Conservation (phyloP, 2,888 invertebrate genomes). For the Drosophila pegasa region DNA sequence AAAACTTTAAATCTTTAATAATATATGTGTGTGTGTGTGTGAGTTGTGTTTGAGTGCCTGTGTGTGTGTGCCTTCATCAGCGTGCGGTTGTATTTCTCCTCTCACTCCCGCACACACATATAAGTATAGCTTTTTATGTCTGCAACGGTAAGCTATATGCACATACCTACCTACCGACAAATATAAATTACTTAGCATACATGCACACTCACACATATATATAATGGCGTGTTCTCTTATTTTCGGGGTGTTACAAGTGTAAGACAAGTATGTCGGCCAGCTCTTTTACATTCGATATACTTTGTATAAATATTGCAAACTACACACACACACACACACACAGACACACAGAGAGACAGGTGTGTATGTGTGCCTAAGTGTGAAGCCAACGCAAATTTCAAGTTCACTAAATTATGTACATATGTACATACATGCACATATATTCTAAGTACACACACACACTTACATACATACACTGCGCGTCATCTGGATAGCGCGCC, state of each 20-base stretch:
- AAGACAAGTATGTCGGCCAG: constrained; percentile 38
- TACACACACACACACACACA: constrained; percentile 12
- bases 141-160: constrained; percentile 30
- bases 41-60: constrained; percentile 18
- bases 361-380: neutral
- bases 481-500: too few relatives aligned
- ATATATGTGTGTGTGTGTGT: constrained; percentile 36
- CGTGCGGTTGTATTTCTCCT: constrained; percentile 21
- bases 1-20: constrained; percentile 74
- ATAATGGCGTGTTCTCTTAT: constrained; percentile 40
- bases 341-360: neutral
- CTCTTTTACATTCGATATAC: constrained; percentile 64
- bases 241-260: constrained; percentile 10
- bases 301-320: constrained; percentile 40
- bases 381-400: constrained; percentile 62
- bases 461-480: constrained; percentile 57
- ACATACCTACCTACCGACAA: constrained; percentile 33
- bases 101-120: constrained; percentile 11
- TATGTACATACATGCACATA: constrained; percentile 18
- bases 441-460: constrained; percentile 43
- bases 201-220: neutral
- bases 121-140: constrained; percentile 60
- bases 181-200: constrained; percentile 72
- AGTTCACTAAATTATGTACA: constrained; percentile 80
- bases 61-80: constrained; percentile 15